Evolutionary conservation across 1,140 invertebrate species (phyloP).

Genomic region (Caenorhabditis latens): DNA sequence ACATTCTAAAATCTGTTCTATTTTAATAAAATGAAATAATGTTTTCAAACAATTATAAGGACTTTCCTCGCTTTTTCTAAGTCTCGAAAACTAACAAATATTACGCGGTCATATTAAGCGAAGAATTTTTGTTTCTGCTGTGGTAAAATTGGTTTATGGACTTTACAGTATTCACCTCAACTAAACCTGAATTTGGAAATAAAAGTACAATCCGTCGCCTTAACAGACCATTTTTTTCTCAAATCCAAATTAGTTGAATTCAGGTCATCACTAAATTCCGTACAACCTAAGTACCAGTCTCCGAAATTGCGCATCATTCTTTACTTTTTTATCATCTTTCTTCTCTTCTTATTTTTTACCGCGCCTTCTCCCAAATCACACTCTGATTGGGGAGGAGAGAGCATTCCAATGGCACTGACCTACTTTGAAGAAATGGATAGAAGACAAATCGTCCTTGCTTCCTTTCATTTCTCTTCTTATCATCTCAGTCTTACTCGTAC

Average conservation of each 20-base stretch:
- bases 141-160: too few species aligned
- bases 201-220: not conserved
- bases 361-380: slow-evolving; percentile 44
- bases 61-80: too few species aligned
- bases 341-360: not conserved
- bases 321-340: slow-evolving; percentile 30
- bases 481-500: not conserved
- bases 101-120: too few species aligned
- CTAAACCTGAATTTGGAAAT: too few species aligned
- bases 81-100: too few species aligned
- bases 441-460: slow-evolving; percentile 38
- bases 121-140: too few species aligned
- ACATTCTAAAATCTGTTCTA: too few species aligned
- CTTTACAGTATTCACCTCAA: too few species aligned
- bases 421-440: slow-evolving; percentile 46
- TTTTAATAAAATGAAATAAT: too few species aligned
- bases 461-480: slow-evolving; percentile 10
- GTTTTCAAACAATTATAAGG: too few species aligned
- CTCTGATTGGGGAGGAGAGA: slow-evolving; percentile 53
- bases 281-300: slow-evolving; percentile 51
- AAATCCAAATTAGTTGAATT: slow-evolving; percentile 53
- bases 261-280: slow-evolving; percentile 52
- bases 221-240: not conserved
- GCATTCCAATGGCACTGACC: slow-evolving; percentile 54
- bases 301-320: slow-evolving; percentile 44